A percentile compares a stretch with the other conserved stretches of the same genome.
phyloP scores from a whole-genome alignment of 37 sponge, comb jelly and placozoan genomes.

The Cliona cf. orientalis region DNA sequence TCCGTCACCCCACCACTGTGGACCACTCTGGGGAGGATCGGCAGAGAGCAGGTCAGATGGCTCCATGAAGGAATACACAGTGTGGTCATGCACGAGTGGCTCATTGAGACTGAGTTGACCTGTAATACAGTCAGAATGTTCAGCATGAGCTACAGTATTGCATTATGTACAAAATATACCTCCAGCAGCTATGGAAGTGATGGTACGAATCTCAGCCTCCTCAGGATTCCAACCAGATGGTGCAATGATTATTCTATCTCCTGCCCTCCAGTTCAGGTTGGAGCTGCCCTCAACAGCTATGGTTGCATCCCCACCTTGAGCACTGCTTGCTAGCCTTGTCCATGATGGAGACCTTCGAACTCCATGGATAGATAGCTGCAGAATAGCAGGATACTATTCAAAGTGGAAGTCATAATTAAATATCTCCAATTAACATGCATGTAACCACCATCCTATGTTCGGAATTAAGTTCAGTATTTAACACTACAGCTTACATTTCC shows the following conservation, averaged over 20 bases:
- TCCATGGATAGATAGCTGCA: slow-evolving; percentile 72
- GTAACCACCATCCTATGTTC: not conserved
- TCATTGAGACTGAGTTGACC: slow-evolving; percentile 27
- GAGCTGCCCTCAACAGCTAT: slow-evolving; percentile 31
- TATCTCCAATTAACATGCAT: not conserved
- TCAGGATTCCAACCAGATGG: slow-evolving; percentile 68
- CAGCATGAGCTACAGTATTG: not conserved
- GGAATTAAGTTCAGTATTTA: no score
- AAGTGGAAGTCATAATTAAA: not conserved
- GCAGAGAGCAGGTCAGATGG: slow-evolving; percentile 23
- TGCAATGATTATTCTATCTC: slow-evolving; percentile 81
- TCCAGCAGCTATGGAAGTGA: no score
- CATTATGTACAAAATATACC: no score
- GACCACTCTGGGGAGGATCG: not conserved
- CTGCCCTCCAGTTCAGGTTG: slow-evolving; percentile 66
- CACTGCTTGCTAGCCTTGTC: slow-evolving; percentile 52
- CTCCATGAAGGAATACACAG: slow-evolving; percentile 36
- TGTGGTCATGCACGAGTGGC: slow-evolving; percentile 64
- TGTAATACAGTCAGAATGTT: not conserved
- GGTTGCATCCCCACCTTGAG: slow-evolving; percentile 11
- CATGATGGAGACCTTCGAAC: slow-evolving; percentile 29
- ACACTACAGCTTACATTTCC: slow-evolving; percentile 84
- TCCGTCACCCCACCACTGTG: slow-evolving; percentile 55
- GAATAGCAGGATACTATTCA: not conserved
- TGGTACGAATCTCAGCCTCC: slow-evolving; percentile 71